Base-by-base conservation (phyloP, 2,888 invertebrate species). In the Brachyopa scutellaris region DNA sequence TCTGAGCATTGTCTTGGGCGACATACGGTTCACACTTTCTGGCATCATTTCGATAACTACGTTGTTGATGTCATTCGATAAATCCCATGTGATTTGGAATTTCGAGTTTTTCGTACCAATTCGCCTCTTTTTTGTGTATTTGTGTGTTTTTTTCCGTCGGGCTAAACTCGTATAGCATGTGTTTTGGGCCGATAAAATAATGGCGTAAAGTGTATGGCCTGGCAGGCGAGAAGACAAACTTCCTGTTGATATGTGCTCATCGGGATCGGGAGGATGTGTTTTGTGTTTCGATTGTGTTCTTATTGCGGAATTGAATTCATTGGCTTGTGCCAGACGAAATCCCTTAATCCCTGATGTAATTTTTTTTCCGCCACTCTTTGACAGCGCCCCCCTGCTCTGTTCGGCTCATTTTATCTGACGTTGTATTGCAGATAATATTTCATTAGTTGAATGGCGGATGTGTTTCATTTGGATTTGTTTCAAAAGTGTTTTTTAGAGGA, bases 321-420 rank as follows among this genome's bases (percentile, higher is more conserved):
- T 82, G 82, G 82, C 76, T 82, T 82, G 70, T 82, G 82, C 82
- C 82, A 82, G 82, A 82, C 76, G 59, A 76, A 82, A 82, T 82
- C 80, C 80, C 80, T 66, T 82, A 70, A 76, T 70, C 76, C 82
- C 82, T 82, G 76, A 82, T 82, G 82, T 82, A 82, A 82, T 82
- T 82, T 82, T 80, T 78, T 78, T 40, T 57, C 40, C 21, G 55
- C 55, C 62, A 69, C 62, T 55, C 61, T n/a, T 26, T 13, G 26
- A 26, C 26, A 17, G 5, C 36, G n/a, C 26, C 13, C 29, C 1
- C 19, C 2, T 8, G 13, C 2, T 6, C 38, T n/a, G n/a, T n/a
- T 29, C 21, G 6, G 13, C 57, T 42, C 21, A 11, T 7, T 29
- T 19, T 31, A 11, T 7, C 33, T 33, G 69, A 38, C 40, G 64